These are phyloP conservation scores for Luehdorfia chinensis DNA, from an alignment of 1,140 invertebrate species.

Conservation along the genomic window DNA sequence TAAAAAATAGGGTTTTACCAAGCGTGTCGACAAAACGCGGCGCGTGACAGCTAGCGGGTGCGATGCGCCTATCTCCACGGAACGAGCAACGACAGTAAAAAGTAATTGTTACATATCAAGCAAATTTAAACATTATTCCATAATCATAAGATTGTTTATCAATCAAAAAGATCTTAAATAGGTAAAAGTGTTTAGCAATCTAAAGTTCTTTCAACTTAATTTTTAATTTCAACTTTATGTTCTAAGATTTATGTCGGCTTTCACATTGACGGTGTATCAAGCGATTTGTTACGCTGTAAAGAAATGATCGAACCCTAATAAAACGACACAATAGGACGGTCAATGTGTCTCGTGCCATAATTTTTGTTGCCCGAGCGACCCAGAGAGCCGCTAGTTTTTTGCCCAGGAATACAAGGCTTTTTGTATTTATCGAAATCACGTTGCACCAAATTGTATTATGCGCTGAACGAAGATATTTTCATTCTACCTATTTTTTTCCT, in stretches of 20 bases:
- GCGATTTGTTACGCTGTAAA: constrained; percentile 51
- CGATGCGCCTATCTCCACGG: constrained; percentile 47
- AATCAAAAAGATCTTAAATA: background rate
- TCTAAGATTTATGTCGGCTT: background rate
- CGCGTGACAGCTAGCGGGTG: constrained; percentile 66
- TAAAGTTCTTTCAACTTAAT: background rate
- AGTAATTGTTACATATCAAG: constrained; percentile 23
- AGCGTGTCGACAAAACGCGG: constrained; percentile 41
- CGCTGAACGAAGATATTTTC: no score
- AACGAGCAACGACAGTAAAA: constrained; percentile 36
- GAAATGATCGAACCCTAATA: constrained; percentile 55
- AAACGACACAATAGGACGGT: constrained; percentile 54
- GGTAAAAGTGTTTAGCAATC: background rate
- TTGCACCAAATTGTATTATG: constrained; percentile 33
- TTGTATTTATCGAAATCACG: constrained; percentile 45
- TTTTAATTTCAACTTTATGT: constrained; percentile 1
- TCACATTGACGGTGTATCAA: background rate
- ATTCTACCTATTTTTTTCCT: no score
- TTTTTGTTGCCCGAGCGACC: constrained; percentile 39
- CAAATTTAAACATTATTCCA: constrained; percentile 21
- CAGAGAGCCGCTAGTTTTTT: constrained; percentile 37
- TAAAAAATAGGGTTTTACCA: constrained; percentile 21
- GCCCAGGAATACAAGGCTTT: constrained; percentile 29
- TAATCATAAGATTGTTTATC: constrained; percentile 13
- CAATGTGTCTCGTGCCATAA: constrained; percentile 66